A percentile compares a stretch with the other conserved stretches of the same genome.
Evolutionary conservation across 2,797 vertebrate genomes (phyloP).

Genomic region (Sebastes vulpes): DNA sequence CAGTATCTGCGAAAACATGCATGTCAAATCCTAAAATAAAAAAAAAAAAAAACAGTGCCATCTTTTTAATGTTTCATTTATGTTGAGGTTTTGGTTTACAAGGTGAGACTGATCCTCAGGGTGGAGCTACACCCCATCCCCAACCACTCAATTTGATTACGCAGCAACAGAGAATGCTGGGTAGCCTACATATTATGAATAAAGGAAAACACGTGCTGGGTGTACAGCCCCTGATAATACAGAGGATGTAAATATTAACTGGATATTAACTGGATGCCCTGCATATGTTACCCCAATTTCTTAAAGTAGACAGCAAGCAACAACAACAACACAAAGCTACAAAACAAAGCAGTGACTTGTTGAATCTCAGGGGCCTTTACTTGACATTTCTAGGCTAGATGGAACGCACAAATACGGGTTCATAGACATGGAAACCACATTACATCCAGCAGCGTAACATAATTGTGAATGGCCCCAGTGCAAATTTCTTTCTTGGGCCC

Average conservation of each 20-base stretch:
- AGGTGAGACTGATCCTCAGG: background rate
- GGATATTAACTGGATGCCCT: background rate
- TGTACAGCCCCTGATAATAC: background rate
- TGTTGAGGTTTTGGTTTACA: constrained; percentile 1
- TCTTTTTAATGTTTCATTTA: background rate
- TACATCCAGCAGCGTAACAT: too few relatives aligned
- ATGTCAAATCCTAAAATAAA: background rate
- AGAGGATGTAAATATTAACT: background rate
- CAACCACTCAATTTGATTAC: constrained; percentile 21
- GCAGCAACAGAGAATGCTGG: background rate
- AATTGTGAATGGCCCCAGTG: too few relatives aligned
- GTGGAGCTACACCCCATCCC: background rate
- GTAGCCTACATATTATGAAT: background rate
- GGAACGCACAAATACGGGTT: background rate
- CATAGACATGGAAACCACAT: too few relatives aligned
- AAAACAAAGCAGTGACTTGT: background rate
- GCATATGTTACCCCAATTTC: background rate
- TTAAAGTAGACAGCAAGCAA: background rate
- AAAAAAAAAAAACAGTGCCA: background rate
- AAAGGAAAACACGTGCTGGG: background rate
- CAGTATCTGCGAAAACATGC: background rate
- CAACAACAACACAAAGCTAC: background rate
- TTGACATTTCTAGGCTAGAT: constrained; percentile 4
- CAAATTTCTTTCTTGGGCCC: too few relatives aligned
- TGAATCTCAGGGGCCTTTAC: background rate